phyloP scores from a whole-genome alignment of 2,113 vertebrate genomes.

The Plestiodon gilberti region DNA sequence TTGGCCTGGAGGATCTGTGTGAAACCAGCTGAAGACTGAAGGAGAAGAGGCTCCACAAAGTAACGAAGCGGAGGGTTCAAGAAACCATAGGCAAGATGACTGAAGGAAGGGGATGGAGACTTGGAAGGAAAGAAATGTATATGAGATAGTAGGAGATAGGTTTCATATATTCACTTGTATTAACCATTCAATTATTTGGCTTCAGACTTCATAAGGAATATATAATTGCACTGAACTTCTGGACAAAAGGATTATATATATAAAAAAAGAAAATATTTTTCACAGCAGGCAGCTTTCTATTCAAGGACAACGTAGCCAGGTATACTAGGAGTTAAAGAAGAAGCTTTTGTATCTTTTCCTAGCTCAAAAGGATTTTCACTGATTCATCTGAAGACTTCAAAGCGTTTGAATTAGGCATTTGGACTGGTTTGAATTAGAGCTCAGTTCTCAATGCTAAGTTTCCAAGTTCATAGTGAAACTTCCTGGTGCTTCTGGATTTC shows the following conservation, averaged over 20 bases:
- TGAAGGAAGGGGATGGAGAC: too few relatives aligned
- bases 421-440: slow-evolving; percentile 92
- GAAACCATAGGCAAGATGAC: background rate
- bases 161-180: background rate
- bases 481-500: slow-evolving; percentile 88
- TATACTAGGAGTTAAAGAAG: slow-evolving; percentile 40
- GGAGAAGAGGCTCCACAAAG: background rate
- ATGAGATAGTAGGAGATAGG: background rate
- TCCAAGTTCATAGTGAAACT: slow-evolving; percentile 88
- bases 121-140: background rate
- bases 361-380: slow-evolving; percentile 78
- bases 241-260: background rate
- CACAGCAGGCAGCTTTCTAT: fast-evolving
- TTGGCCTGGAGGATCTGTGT: background rate
- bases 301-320: background rate
- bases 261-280: background rate
- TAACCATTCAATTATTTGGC: background rate
- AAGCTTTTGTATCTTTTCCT: slow-evolving; percentile 37
- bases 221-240: background rate
- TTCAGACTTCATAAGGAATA: background rate
- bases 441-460: slow-evolving; percentile 80
- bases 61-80: too few relatives aligned
- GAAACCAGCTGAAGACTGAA: too few relatives aligned
- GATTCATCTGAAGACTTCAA: slow-evolving; percentile 86
- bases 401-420: slow-evolving; percentile 83